Percentiles rank a stretch among this genome's conserved stretches.
phyloP scores from a whole-genome alignment of 2,113 vertebrate genomes.

The Vombatus ursinus region DNA sequence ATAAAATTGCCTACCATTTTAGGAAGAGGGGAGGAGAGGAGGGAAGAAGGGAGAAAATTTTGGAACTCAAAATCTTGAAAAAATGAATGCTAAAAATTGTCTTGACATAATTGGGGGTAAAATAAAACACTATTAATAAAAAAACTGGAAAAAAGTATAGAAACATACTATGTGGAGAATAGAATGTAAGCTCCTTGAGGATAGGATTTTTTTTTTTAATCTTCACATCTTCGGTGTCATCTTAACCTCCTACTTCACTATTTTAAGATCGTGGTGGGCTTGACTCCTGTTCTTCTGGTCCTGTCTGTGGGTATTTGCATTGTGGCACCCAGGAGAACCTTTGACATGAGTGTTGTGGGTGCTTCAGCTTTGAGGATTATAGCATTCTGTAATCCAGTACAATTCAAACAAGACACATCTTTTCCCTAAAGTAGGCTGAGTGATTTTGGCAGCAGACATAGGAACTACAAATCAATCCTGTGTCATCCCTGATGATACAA shows the following conservation, averaged over 20 bases:
- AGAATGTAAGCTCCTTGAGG: not conserved
- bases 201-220: not conserved
- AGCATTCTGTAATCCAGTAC: not conserved
- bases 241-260: not conserved
- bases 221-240: not conserved
- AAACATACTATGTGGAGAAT: not conserved
- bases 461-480: not conserved
- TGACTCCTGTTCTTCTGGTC: not conserved
- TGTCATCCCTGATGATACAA: not conserved
- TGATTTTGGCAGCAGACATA: not conserved
- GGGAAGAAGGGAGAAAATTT: not conserved
- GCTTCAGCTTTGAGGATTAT: not conserved
- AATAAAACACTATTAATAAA: not conserved
- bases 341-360: not conserved
- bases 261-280: not conserved
- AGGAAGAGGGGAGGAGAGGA: not conserved
- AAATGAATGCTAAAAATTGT: not conserved
- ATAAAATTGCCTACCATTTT: not conserved
- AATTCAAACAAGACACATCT: not conserved
- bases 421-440: not conserved
- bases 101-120: not conserved
- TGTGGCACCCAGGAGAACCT: not conserved
- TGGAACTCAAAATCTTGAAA: not conserved
- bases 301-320: not conserved
- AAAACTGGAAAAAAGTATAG: not conserved